Conservation (phyloP, 1,140 invertebrate species). For the Dinothrombium tinctorium region DNA sequence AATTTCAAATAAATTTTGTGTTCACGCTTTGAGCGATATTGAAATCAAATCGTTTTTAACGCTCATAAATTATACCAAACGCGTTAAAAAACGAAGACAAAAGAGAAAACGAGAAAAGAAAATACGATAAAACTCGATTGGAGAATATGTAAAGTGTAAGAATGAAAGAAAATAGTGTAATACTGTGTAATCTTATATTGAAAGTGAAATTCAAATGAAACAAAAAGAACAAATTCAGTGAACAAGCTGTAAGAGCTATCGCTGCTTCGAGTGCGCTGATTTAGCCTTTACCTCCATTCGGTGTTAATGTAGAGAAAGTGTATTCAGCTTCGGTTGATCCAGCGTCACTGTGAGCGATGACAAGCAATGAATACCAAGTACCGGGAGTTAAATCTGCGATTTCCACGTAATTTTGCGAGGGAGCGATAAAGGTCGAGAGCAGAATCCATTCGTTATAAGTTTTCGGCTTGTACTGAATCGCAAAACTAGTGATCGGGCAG, state of each 20-base stretch:
- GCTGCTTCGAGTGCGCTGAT: not conserved
- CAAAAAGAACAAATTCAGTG: not conserved
- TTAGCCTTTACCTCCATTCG: not conserved
- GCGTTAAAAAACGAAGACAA: too few species aligned
- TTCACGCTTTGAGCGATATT: too few species aligned
- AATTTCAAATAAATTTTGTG: too few species aligned
- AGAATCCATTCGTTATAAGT: conserved; percentile 16
- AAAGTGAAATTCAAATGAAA: not conserved
- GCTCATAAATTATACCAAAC: too few species aligned
- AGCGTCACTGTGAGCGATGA: conserved; percentile 15
- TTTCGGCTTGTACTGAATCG: conserved; percentile 16
- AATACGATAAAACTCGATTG: too few species aligned
- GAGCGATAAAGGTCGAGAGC: conserved; percentile 7
- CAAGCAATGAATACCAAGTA: conserved; percentile 28
- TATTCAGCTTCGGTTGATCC: conserved; percentile 53
- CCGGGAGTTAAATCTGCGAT: conserved; percentile 45
- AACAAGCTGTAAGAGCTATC: not conserved
- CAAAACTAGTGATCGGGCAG: conserved; percentile 25
- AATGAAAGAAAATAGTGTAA: too few species aligned
- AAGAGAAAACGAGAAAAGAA: too few species aligned
- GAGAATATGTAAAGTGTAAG: not conserved
- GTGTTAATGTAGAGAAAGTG: conserved; percentile 36
- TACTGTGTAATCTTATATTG: not conserved
- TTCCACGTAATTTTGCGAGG: conserved; percentile 6
- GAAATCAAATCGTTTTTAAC: too few species aligned